phyloP scores from a whole-genome alignment of 2,797 vertebrate genomes.

The Etheostoma perlongum region DNA sequence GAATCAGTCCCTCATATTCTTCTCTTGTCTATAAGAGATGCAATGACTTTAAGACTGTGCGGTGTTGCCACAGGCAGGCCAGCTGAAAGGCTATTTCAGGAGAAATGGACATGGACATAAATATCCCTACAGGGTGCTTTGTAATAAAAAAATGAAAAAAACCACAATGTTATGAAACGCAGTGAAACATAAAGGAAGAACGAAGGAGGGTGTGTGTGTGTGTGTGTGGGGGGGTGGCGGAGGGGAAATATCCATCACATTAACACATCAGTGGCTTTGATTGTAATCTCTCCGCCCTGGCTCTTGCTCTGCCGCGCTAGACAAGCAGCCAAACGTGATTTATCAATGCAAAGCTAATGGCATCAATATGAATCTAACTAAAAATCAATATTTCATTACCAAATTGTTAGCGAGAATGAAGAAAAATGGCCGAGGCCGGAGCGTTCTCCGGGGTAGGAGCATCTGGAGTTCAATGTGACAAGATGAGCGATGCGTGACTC shows the following conservation, averaged over 20 bases:
- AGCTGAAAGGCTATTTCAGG: constrained; percentile 82
- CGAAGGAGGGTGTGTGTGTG: constrained; percentile 40
- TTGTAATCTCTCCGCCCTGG: constrained; percentile 96
- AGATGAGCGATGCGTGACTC: constrained; percentile 98
- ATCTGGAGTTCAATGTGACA: constrained; percentile 99
- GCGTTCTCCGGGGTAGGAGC: constrained; percentile 97
- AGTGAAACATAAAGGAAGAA: constrained; percentile 89
- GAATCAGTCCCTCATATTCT: constrained; percentile 76
- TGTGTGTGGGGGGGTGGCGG: constrained; percentile 63
- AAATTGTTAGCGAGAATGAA: constrained; percentile 99
- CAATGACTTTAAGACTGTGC: constrained; percentile 78
- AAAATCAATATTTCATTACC: constrained; percentile 99
- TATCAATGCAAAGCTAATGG: constrained; percentile 99
- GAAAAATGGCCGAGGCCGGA: constrained; percentile 95
- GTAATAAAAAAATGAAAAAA: constrained; percentile 77
- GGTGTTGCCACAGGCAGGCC: constrained; percentile 74
- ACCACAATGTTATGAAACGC: constrained; percentile 83
- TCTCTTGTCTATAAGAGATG: constrained; percentile 78
- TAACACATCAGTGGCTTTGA: constrained; percentile 99
- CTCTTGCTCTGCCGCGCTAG: constrained; percentile 78
- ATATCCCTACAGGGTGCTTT: constrained; percentile 82
- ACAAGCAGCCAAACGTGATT: constrained; percentile 92
- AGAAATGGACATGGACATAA: constrained; percentile 85
- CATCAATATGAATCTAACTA: constrained; percentile 99
- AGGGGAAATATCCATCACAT: constrained; percentile 97